Percentiles rank a stretch among this genome's conserved stretches.
phyloP scores from a whole-genome alignment of 2,113 vertebrate genomes.

The Cottus gobio region DNA sequence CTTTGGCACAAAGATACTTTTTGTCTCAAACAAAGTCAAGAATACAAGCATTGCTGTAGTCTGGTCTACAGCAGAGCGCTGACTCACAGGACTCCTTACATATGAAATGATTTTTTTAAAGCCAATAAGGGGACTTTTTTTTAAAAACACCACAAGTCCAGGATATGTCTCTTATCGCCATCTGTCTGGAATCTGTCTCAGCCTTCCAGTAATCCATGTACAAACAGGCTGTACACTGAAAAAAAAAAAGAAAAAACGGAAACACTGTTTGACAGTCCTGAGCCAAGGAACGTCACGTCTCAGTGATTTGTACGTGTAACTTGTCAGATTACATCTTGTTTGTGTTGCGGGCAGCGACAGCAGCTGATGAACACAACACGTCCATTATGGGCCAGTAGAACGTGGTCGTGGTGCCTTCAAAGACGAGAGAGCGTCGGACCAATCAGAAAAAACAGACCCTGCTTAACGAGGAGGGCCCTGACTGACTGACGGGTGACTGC shows the following conservation, averaged over 20 bases:
- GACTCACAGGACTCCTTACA: conserved; percentile 42
- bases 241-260: background rate
- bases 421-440: background rate
- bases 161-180: conserved; percentile 41
- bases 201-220: conserved; percentile 25
- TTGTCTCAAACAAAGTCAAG: background rate
- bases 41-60: too few species aligned
- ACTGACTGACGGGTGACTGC: background rate
- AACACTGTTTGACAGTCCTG: conserved; percentile 21
- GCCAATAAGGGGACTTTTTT: conserved; percentile 27
- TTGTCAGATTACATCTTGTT: conserved; percentile 9
- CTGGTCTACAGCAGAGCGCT: background rate
- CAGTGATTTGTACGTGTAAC: conserved; percentile 7
- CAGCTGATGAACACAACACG: background rate
- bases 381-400: background rate
- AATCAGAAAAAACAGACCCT: background rate
- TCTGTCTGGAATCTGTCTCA: conserved; percentile 36
- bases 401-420: background rate
- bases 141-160: conserved; percentile 15
- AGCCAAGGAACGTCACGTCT: conserved; percentile 22
- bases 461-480: background rate
- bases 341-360: background rate
- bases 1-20: background rate
- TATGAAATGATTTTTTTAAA: conserved; percentile 51
- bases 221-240: conserved; percentile 19